Percentiles rank a stretch among this genome's conserved stretches.
Conservation (phyloP, 2,113 vertebrate genomes). For the Pterocles gutturalis region DNA sequence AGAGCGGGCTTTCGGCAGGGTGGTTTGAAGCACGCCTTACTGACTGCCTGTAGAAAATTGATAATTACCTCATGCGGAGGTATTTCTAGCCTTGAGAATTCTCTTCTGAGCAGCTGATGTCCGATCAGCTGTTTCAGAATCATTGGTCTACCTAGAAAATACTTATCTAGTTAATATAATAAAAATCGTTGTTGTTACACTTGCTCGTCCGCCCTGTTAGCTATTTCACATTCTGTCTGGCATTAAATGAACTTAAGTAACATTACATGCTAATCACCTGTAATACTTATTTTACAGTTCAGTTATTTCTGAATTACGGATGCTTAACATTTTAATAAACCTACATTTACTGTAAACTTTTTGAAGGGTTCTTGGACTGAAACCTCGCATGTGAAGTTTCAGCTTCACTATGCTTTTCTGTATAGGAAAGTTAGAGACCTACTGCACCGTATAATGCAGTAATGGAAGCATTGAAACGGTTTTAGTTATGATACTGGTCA, state of each 20-base stretch:
- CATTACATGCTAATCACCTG: background rate
- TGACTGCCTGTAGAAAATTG: accelerated
- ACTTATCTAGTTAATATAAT: accelerated
- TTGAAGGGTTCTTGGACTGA: background rate
- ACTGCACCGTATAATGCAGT: background rate
- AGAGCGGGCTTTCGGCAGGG: background rate
- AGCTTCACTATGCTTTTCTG: background rate
- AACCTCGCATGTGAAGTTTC: background rate
- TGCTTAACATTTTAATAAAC: background rate
- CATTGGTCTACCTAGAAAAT: background rate
- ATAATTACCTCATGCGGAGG: background rate
- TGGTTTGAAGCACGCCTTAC: background rate
- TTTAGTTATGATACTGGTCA: background rate
- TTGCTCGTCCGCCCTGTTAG: background rate
- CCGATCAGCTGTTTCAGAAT: background rate
- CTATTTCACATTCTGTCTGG: background rate
- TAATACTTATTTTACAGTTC: background rate
- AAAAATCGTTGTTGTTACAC: background rate
- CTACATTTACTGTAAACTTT: background rate
- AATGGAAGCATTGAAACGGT: background rate
- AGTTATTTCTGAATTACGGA: background rate
- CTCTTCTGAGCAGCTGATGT: background rate
- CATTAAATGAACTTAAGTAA: background rate
- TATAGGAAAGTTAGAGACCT: background rate
- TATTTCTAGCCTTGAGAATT: background rate